Evolutionary conservation across 2,113 vertebrate species (phyloP).

Genomic region (Aix galericulata): DNA sequence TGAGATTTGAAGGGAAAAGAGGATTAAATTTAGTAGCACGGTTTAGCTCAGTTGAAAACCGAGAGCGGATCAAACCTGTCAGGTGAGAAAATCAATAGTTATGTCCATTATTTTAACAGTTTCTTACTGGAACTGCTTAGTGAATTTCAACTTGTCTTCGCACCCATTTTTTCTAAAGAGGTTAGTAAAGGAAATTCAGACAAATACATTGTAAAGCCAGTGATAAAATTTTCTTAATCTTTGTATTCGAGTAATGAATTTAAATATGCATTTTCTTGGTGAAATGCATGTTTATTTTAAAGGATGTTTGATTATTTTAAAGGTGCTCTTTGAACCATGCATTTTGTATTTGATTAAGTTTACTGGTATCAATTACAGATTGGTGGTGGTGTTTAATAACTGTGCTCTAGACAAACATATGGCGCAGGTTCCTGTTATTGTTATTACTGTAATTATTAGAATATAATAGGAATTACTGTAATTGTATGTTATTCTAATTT

Average conservation of each 20-base stretch:
- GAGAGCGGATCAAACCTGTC: background rate
- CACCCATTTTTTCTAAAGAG: background rate
- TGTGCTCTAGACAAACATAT: background rate
- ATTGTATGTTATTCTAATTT: background rate
- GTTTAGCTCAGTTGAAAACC: background rate
- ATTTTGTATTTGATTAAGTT: background rate
- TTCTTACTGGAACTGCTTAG: background rate
- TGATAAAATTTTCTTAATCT: background rate
- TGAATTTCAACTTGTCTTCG: background rate
- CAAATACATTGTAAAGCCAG: rapidly evolving
- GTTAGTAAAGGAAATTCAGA: background rate
- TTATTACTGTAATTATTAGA: background rate
- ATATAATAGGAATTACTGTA: background rate
- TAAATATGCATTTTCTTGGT: background rate
- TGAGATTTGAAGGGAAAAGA: background rate
- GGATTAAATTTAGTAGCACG: background rate
- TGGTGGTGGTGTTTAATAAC: background rate
- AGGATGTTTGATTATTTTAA: background rate
- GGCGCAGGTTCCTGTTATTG: background rate
- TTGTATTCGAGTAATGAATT: background rate
- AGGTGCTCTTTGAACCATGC: rapidly evolving
- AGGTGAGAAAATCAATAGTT: background rate
- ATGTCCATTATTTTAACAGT: background rate
- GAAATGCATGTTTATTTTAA: background rate
- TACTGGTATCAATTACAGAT: background rate